Conservation (phyloP, 1,140 invertebrate genomes). For the Medauroidea extradentata region DNA sequence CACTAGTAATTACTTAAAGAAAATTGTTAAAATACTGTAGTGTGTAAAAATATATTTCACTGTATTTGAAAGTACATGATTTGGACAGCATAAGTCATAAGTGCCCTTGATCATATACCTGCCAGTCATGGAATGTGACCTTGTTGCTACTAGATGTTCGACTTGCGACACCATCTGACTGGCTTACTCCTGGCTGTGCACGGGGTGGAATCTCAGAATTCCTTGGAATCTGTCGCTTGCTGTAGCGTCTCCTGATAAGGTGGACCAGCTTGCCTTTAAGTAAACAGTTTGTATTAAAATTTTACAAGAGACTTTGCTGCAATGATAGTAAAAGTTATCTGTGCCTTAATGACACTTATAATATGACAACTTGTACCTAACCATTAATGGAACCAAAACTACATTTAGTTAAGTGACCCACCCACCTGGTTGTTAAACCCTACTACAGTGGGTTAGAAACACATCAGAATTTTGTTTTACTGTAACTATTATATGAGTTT, state of each 20-base stretch:
- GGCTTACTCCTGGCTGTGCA: background rate
- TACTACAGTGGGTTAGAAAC: constrained; percentile 27
- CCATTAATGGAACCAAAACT: constrained; percentile 16
- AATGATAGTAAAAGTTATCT: constrained; percentile 11
- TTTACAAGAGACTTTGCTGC: background rate
- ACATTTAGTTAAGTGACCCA: background rate
- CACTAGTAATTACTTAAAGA: no score
- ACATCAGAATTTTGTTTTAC: no score
- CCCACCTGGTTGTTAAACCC: constrained; percentile 19
- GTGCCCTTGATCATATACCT: no score
- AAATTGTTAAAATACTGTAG: no score
- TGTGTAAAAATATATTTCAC: no score
- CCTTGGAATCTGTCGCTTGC: constrained; percentile 38
- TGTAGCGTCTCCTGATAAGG: constrained; percentile 42
- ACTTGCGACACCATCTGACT: constrained; percentile 1
- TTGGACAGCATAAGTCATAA: no score
- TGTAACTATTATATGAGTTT: no score
- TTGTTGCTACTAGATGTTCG: constrained; percentile 32
- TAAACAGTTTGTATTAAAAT: background rate
- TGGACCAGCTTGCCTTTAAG: constrained; percentile 41
- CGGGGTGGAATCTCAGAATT: constrained; percentile 31
- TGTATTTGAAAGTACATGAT: no score
- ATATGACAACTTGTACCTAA: constrained; percentile 36
- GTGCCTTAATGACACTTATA: constrained; percentile 39
- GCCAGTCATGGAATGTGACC: constrained; percentile 38